phyloP scores from a whole-genome alignment of 2,113 vertebrate genomes.

The Microcebus jonahi region DNA sequence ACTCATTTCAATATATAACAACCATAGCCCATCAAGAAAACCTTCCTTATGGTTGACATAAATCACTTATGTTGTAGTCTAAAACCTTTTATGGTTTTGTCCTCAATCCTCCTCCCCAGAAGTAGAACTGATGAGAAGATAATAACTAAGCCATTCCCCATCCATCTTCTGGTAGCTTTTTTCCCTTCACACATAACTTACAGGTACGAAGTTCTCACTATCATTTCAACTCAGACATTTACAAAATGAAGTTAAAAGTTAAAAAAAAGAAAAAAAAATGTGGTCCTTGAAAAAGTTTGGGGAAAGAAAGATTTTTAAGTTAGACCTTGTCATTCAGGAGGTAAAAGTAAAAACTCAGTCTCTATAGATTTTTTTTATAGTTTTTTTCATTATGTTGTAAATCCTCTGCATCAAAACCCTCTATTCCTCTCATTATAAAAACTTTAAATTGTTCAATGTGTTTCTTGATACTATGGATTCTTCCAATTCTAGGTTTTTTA shows the following conservation, averaged over 20 bases:
- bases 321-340: neutral
- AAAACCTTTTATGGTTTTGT: neutral
- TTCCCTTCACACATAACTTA: neutral
- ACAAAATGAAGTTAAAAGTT: neutral
- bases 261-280: neutral
- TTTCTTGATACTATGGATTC: neutral
- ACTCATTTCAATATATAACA: conserved; percentile 43
- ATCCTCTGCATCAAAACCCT: neutral
- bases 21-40: neutral
- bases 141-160: neutral
- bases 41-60: conserved; percentile 36
- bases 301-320: neutral
- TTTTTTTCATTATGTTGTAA: neutral
- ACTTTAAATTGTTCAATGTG: neutral
- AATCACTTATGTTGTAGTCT: neutral
- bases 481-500: neutral
- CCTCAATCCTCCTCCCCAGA: neutral
- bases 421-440: neutral
- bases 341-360: neutral
- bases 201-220: neutral
- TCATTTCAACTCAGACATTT: neutral
- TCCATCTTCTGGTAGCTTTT: neutral
- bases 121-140: neutral
- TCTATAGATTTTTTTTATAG: neutral
- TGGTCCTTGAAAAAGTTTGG: neutral